Evolutionary conservation across 1,140 invertebrate genomes (phyloP).

Genomic region (Piezodorus guildinii): DNA sequence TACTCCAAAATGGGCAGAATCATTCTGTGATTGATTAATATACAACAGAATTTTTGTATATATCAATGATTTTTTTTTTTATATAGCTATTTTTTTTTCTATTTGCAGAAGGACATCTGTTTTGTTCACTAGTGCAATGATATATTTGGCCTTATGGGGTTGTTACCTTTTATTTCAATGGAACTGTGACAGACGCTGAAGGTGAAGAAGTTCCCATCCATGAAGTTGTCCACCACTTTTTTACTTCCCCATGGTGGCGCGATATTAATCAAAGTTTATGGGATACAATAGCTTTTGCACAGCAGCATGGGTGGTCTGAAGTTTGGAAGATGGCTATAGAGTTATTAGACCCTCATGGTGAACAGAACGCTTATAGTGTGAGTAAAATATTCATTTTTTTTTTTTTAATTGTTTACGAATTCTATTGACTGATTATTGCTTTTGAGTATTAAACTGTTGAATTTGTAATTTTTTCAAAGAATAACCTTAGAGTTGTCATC

Average conservation of each 20-base stretch:
- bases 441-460: too few relatives aligned
- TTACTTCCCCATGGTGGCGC: conserved; percentile 71
- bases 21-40: neutral
- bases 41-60: conserved; percentile 5
- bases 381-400: conserved; percentile 8
- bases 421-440: too few relatives aligned
- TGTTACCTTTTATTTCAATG: conserved; percentile 84
- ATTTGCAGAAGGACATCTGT: conserved; percentile 36
- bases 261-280: conserved; percentile 54
- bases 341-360: conserved; percentile 75
- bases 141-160: conserved; percentile 63
- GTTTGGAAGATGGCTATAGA: conserved; percentile 79
- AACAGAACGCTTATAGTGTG: conserved; percentile 80
- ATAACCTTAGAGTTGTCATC: too few relatives aligned
- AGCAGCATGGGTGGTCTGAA: conserved; percentile 63
- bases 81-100: neutral
- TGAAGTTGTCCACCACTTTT: conserved; percentile 79
- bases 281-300: conserved; percentile 61
- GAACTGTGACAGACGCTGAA: conserved; percentile 69
- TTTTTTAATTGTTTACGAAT: too few relatives aligned
- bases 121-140: conserved; percentile 43
- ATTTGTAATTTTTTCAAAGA: too few relatives aligned
- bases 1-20: too few relatives aligned
- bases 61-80: neutral
- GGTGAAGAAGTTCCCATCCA: conserved; percentile 77